Conservation (phyloP, 2,113 vertebrate genomes). For the Trogon surrucura region DNA sequence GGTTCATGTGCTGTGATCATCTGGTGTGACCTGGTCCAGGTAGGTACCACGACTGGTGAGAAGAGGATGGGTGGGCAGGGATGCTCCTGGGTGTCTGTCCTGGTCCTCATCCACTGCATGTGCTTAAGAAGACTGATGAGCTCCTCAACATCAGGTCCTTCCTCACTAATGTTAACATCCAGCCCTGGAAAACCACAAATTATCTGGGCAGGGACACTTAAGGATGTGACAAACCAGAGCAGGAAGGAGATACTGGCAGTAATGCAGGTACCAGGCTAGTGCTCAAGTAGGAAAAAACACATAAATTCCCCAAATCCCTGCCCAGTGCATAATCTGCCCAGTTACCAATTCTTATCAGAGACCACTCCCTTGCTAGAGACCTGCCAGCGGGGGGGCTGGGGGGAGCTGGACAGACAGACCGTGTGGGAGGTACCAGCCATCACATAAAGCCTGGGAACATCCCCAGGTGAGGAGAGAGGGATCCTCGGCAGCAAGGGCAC, state of each 20-base stretch:
- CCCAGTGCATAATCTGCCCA: background rate
- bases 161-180: background rate
- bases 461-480: background rate
- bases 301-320: background rate
- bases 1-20: background rate
- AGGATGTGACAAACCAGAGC: background rate
- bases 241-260: background rate
- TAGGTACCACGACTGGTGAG: background rate
- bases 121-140: fast-evolving
- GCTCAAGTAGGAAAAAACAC: background rate
- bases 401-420: too few species aligned
- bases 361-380: background rate
- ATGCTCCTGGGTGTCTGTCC: background rate
- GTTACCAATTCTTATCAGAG: background rate
- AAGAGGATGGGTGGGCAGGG: fast-evolving
- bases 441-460: too few species aligned
- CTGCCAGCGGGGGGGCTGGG: background rate
- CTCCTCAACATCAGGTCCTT: background rate
- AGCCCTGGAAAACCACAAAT: background rate
- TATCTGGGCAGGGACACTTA: background rate
- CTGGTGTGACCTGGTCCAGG: fast-evolving
- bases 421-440: fast-evolving
- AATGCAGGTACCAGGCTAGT: background rate
- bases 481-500: background rate
- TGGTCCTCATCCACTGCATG: background rate